Percentiles rank a stretch among this genome's conserved stretches.
Evolutionary conservation across 2,797 vertebrate genomes (phyloP).

Genomic region (Acipenser transmontanus): DNA sequence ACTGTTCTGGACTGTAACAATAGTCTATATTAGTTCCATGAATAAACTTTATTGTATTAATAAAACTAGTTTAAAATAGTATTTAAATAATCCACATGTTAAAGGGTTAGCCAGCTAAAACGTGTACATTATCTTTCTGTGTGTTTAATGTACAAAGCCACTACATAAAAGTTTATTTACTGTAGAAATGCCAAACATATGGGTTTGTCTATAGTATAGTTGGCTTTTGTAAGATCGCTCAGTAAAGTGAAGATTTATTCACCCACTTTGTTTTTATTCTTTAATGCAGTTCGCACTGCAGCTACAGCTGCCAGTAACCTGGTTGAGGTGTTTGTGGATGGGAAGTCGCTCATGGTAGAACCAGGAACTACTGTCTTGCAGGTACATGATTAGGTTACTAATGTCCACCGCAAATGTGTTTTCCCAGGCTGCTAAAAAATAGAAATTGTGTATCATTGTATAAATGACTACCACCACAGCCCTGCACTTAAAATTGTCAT

Average conservation of each 20-base stretch:
- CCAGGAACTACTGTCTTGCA: slow-evolving; percentile 93
- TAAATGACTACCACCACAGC: neutral
- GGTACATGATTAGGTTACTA: slow-evolving; percentile 45
- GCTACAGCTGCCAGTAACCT: slow-evolving; percentile 78
- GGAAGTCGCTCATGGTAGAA: slow-evolving; percentile 81
- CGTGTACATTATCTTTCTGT: no score
- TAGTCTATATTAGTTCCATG: no score
- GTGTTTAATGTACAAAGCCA: no score
- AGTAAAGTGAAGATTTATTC: neutral
- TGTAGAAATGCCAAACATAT: no score
- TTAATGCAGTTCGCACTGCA: slow-evolving; percentile 58
- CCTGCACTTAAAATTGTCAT: neutral
- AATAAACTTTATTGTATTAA: no score
- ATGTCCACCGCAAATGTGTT: neutral
- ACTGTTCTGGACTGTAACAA: no score
- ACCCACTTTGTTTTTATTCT: neutral
- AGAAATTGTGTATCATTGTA: neutral
- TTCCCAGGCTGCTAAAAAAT: neutral
- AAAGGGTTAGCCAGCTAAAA: no score
- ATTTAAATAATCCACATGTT: no score
- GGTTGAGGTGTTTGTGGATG: slow-evolving; percentile 93
- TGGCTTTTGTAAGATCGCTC: neutral
- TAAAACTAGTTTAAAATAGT: no score
- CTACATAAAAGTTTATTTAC: no score
- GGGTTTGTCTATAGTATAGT: no score